Base-by-base conservation (phyloP, 2,113 vertebrate species). In the Chionis minor region DNA sequence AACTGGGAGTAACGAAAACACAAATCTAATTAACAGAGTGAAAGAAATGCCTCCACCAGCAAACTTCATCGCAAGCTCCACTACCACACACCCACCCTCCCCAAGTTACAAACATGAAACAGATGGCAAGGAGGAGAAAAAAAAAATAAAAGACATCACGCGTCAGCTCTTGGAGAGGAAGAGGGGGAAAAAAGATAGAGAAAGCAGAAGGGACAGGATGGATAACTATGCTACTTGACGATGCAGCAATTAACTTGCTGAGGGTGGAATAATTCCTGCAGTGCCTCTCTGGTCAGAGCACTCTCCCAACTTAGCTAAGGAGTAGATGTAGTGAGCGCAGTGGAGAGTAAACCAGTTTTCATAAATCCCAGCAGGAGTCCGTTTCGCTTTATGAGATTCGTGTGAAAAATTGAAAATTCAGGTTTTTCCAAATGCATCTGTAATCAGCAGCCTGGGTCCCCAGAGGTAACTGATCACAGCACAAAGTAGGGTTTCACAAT, bases 401-500 rank as follows among this genome's bases (percentile, higher is more conserved):
- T 95, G 97, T 89, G 92, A 97, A 95, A 97, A 97, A 95, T 90
- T 95, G 97, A 96, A 97, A 97, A 96, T 96, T 95, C 94, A 93
- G 91, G 91, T 95, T 97, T 96, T 96, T 96, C 72, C 81, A 40
- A 90, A 95, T 77, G 94, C 94, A 96, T 97, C 80, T 7, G 19
- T 92, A 95, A 98, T 97, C 94, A 97, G 97, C 91, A 94, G 91
- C 90, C 93, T 56, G 0, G 75, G 83, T 94, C 94, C 87, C 96
- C 65, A 72, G 91, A 73, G 96, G 94, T 56, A 86, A 91, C 90
- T 58, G 95, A 96, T 98, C 97, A 95, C 94, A 96, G 92, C 83
- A 73, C 83, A 95, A 61, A 86, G 94, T 51, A 42, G 81, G 74
- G 86, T 78, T 97, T 96, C 95, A 92, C 94, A 92, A 49, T 86